Evolutionary conservation across 2,797 vertebrate genomes (phyloP).

Genomic region (Mormyrus hasselquistii): DNA sequence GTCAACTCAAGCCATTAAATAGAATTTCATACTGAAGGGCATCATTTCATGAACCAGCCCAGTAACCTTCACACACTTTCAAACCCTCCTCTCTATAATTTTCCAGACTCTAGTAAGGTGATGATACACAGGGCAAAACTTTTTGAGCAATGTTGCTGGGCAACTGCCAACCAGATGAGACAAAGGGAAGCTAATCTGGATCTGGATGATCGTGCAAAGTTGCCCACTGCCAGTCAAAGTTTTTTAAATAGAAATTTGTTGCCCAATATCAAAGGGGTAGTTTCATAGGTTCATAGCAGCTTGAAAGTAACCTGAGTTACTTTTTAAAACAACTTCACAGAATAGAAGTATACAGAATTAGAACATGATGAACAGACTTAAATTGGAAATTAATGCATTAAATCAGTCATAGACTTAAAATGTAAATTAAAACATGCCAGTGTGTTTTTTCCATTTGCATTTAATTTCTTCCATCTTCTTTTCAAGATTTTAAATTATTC

Average conservation of each 20-base stretch:
- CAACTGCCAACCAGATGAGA: neutral
- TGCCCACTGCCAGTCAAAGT: neutral
- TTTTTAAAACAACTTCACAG: neutral
- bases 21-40: neutral
- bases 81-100: neutral
- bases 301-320: neutral
- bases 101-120: neutral
- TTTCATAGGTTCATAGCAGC: neutral
- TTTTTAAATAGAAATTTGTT: neutral
- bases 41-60: neutral
- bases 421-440: neutral
- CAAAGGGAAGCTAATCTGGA: neutral
- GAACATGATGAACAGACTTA: neutral
- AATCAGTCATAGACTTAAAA: neutral
- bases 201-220: neutral
- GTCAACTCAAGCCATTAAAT: neutral
- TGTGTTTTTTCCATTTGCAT: conserved; percentile 24
- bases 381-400: conserved; percentile 4
- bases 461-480: conserved; percentile 31
- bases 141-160: neutral
- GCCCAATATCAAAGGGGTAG: neutral
- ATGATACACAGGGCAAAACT: neutral
- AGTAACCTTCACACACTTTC: conserved; percentile 2
- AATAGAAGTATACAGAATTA: neutral
- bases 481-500: conserved; percentile 47